These are phyloP conservation scores for Drosophila arizonae DNA, from an alignment of 1,140 invertebrate species.

Conservation along the genomic window DNA sequence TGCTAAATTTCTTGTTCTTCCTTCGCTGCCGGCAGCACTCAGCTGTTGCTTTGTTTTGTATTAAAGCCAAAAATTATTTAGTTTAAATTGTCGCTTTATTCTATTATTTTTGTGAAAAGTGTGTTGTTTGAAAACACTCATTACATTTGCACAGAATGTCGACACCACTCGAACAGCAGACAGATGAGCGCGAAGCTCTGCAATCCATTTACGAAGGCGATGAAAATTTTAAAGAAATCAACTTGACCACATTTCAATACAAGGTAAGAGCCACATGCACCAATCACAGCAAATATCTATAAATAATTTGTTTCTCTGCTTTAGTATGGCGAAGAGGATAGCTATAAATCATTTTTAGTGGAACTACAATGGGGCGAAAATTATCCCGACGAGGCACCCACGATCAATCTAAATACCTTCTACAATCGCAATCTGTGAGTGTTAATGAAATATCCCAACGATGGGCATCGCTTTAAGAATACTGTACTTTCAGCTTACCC, in stretches of 20 bases:
- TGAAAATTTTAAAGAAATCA: slow-evolving; percentile 91
- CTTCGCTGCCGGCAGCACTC: slow-evolving; percentile 24
- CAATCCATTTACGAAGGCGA: slow-evolving; percentile 97
- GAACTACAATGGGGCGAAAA: slow-evolving; percentile 93
- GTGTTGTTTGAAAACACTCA: slow-evolving; percentile 22
- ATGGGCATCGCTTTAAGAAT: slow-evolving; percentile 1
- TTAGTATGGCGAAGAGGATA: slow-evolving; percentile 93
- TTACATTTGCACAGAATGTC: slow-evolving; percentile 83
- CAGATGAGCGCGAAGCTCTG: slow-evolving; percentile 95
- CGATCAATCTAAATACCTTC: slow-evolving; percentile 94
- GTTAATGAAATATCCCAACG: slow-evolving; percentile 10
- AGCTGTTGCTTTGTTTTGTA: slow-evolving; percentile 71
- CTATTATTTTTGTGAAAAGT: slow-evolving; percentile 16
- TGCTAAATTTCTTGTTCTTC: slow-evolving; percentile 17
- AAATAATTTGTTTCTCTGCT: slow-evolving; percentile 64
- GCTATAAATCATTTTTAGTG: slow-evolving; percentile 91
- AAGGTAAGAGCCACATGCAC: slow-evolving; percentile 87
- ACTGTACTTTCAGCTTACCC: slow-evolving; percentile 85
- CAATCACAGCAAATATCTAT: not conserved
- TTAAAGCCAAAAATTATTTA: slow-evolving; percentile 22
- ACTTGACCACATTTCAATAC: slow-evolving; percentile 92
- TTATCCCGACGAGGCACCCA: slow-evolving; percentile 93
- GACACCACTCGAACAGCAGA: slow-evolving; percentile 87
- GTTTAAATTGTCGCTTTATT: slow-evolving; percentile 17
- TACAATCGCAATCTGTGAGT: slow-evolving; percentile 97